Evolutionary conservation across 2,888 invertebrate species (phyloP), one percentile per base, ranked within the genome.

Genomic region (Apotomis turbidana): DNA sequence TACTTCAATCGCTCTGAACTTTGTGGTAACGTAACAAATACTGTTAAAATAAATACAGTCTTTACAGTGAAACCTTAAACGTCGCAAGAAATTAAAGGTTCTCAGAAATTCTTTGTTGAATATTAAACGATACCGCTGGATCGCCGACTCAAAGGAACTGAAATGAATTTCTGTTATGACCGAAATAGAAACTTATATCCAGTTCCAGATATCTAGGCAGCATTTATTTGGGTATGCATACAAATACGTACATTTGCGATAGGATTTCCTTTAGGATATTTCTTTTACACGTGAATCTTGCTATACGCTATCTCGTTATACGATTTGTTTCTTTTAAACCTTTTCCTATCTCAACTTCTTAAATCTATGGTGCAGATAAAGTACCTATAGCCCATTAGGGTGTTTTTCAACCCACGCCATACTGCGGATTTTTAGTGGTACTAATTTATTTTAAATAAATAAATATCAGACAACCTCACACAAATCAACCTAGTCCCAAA

Each of bases 91-190:
- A 54, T 41, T 44, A 46, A 27, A 36, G 15, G 13, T 52, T n/a
- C 38, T 52, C 12, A 5, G 13, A n/a, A 55, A 36, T 55, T 12
- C n/a, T 36, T 10, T 41, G n/a, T 64, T 44, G 41, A 54, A 46
- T 55, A 54, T 15, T 36, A 46, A 15, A 44, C 55, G 46, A 55
- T 57, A 36, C n/a, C 55, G n/a, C 27, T 15, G n/a, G 8, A 27
- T 57, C 5, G 9, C 46, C 64, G n/a, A 57, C 27, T 55, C 55
- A 66, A 66, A 57, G 64, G 27, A 27, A 12, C 27, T 15, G 64
- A 66, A 55, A 66, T 57, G 46, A 66, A 66, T 66, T 66, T 57
- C 64, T 55, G 46, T 55, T 66, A 55, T 55, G 55, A 66, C 44
- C n/a, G 44, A 38, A 55, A 66, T 55, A 12, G 64, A 57, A 66